phyloP scores from a whole-genome alignment of 2,888 invertebrate genomes.

The Coelopa pilipes region DNA sequence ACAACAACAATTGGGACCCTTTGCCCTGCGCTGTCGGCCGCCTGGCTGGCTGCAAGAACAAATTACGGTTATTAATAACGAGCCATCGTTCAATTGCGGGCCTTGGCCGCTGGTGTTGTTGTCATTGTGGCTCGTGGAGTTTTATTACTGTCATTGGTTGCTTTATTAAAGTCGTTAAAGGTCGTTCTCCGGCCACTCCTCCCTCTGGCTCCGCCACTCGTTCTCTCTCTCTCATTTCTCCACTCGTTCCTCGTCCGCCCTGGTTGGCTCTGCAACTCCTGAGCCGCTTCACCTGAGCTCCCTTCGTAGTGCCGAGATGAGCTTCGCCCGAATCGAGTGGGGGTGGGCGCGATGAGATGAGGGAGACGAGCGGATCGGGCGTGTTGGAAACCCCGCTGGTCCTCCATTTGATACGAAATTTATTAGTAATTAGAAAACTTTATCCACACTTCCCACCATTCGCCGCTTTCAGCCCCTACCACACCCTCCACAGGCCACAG shows the following conservation, averaged over 20 bases:
- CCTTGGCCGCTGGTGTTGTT: neutral
- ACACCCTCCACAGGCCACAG: no score
- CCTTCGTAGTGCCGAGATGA: neutral
- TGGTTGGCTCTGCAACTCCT: no score
- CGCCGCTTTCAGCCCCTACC: neutral
- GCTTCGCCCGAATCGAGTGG: no score
- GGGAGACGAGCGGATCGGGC: neutral
- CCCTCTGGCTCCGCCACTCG: neutral
- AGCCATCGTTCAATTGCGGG: neutral
- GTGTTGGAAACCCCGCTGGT: neutral
- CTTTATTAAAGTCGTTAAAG: no score
- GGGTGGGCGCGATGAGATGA: no score
- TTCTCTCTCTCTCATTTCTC: neutral
- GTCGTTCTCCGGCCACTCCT: neutral
- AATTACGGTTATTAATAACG: neutral
- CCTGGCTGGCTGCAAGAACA: neutral
- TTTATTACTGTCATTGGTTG: neutral
- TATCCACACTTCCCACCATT: neutral
- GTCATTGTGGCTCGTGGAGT: neutral
- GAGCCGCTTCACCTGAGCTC: neutral
- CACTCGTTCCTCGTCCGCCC: neutral
- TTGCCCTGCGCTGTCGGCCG: no score
- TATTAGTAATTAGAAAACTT: constrained; percentile 16
- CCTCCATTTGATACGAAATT: neutral
- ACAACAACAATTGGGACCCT: no score